Evolutionary conservation across 2,888 invertebrate species (phyloP).

Genomic region (Mylabris sibirica): DNA sequence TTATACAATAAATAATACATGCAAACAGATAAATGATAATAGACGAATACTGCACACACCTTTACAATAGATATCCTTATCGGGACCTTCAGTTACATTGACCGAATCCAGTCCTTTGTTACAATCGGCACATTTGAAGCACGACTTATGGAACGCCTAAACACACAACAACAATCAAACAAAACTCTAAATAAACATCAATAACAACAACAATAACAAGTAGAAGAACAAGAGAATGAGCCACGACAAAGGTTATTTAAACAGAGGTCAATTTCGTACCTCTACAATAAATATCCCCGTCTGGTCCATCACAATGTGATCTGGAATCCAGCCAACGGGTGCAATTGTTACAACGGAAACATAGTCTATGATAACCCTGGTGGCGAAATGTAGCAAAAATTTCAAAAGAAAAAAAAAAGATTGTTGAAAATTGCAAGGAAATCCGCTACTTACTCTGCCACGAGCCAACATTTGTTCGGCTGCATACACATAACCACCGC

Average conservation of each 20-base stretch:
- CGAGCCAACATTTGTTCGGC: slow-evolving; percentile 93
- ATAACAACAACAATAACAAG: slow-evolving; percentile 28
- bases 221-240: slow-evolving; percentile 20
- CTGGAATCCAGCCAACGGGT: slow-evolving; percentile 86
- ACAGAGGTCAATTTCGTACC: slow-evolving; percentile 65
- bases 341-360: slow-evolving; percentile 89
- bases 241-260: slow-evolving; percentile 23
- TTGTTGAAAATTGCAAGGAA: too few species aligned
- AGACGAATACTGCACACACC: slow-evolving; percentile 66
- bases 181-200: slow-evolving; percentile 30
- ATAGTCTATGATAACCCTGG: slow-evolving; percentile 87
- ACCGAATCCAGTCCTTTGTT: slow-evolving; percentile 88
- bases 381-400: slow-evolving; percentile 14
- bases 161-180: slow-evolving; percentile 48
- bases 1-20: slow-evolving; percentile 9
- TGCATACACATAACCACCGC: slow-evolving; percentile 88
- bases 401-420: neutral
- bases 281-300: slow-evolving; percentile 91
- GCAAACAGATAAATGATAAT: neutral
- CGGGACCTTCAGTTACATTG: slow-evolving; percentile 92
- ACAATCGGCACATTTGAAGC: slow-evolving; percentile 92
- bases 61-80: slow-evolving; percentile 97
- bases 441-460: slow-evolving; percentile 78
- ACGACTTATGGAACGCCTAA: slow-evolving; percentile 90
- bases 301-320: slow-evolving; percentile 91